Conservation (phyloP, 2,113 vertebrate genomes). For the Tragelaphus scriptus region DNA sequence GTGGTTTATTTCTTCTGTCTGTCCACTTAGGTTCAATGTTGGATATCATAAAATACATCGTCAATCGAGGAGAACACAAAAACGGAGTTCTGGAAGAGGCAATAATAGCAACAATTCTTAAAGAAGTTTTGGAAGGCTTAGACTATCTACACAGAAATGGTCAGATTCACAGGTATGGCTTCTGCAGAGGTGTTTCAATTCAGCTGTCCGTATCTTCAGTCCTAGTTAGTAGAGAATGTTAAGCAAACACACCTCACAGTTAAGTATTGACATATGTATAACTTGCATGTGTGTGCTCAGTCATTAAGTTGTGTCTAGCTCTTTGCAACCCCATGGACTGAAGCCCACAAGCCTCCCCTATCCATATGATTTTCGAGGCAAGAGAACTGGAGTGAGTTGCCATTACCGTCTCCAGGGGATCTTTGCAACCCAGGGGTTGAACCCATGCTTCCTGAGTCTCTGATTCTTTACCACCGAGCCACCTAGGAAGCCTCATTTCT, state of each 20-base stretch:
- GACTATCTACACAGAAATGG: constrained; percentile 98
- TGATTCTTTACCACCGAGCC: background rate
- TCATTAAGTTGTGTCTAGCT: background rate
- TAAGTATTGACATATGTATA: background rate
- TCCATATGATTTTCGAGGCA: background rate
- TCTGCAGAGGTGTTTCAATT: background rate
- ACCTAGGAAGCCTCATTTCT: background rate
- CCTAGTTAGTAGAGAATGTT: background rate
- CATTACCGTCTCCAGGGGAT: background rate
- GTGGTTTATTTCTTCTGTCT: constrained; percentile 27
- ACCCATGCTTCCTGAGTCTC: background rate
- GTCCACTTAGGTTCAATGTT: constrained; percentile 92
- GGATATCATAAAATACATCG: constrained; percentile 98
- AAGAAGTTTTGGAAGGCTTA: constrained; percentile 96
- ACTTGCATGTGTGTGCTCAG: background rate
- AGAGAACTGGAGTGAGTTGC: background rate
- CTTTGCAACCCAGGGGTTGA: background rate
- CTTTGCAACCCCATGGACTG: background rate
- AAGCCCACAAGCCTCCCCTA: background rate
- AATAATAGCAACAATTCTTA: constrained; percentile 97
- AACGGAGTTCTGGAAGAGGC: constrained; percentile 93
- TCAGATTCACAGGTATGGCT: constrained; percentile 95
- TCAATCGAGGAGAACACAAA: constrained; percentile 92
- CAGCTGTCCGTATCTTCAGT: background rate
- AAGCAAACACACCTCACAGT: background rate